Evolutionary conservation across 2,797 vertebrate genomes (phyloP), one percentile per base, ranked within the genome.

Genomic region (Pantherophis vulpinus): DNA sequence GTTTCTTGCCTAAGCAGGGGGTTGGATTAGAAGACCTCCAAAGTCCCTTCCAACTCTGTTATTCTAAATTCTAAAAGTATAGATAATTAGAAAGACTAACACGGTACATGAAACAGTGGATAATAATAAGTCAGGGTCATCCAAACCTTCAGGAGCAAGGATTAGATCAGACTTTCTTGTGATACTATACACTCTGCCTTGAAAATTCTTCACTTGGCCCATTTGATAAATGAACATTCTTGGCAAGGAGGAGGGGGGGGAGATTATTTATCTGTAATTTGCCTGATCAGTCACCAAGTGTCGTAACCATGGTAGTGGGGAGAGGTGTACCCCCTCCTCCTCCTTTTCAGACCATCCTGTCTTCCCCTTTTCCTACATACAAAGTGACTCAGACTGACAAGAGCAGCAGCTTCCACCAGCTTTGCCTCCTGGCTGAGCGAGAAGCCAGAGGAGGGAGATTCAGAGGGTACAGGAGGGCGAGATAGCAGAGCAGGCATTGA

Each of bases 241-340:
- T 59, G 11, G 59, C 29, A 56, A 42, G 61, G 37, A 5, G 29
- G 10, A 0, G 10, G 14, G 29, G 74, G 18, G 20, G 2, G 25
- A 59, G 25, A 83, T 56, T 32, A 59, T 55, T 90, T 70, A 16
- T 8, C n/a, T 63, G 13, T 55, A 83, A 5, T 2, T 86, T 55
- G 25, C n/a, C 88, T 87, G 47, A 61, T 37, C 42, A 61, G 91
- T 88, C 87, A 51, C 66, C 18, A 91, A 93, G 90, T 94, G 87
- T 93, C 94, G 94, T 97, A 95, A 95, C 96, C 96, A 97, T 96
- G 95, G 94, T 25, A 60, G 94, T 95, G 2, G 93, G 93, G 92
- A 94, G 93, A 66, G 94, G 9, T 10, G 54, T 23, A 56, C 66
- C 63, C 37, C 14, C 18, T 2, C 27, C 2, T 42, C 25, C 2